Conservation (phyloP, 2,113 vertebrate species). For the Anolis carolinensis region DNA sequence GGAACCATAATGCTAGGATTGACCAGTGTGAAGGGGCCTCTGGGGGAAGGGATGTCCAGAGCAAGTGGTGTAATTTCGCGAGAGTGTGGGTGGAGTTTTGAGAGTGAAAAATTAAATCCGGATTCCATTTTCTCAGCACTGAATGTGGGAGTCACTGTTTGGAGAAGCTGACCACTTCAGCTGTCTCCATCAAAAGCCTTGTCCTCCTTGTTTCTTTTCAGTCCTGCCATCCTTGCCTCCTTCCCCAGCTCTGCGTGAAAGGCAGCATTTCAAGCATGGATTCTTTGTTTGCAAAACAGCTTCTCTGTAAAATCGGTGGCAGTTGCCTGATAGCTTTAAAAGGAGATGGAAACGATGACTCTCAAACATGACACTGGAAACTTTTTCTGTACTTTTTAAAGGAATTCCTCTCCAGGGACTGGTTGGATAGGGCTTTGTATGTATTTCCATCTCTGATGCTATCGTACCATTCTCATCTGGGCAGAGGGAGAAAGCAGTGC, state of each 20-base stretch:
- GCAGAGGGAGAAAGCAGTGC: background rate
- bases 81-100: too few relatives aligned
- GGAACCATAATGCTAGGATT: too few relatives aligned
- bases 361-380: background rate
- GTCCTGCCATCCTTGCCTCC: background rate
- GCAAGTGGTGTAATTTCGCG: background rate
- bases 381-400: background rate
- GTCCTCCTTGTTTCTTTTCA: background rate
- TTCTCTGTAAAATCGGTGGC: background rate
- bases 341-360: constrained; percentile 14
- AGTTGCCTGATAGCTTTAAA: constrained; percentile 17
- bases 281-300: background rate
- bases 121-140: background rate
- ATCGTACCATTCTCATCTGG: background rate
- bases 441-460: background rate
- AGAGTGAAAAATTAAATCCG: background rate
- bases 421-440: background rate
- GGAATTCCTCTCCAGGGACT: background rate
- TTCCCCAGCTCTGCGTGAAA: background rate
- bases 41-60: background rate
- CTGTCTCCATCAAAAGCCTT: background rate
- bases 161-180: background rate
- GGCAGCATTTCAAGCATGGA: background rate
- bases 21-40: too few relatives aligned
- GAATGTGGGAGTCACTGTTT: background rate